Conservation (phyloP, 2,113 vertebrate genomes). For the Rallus limicola region DNA sequence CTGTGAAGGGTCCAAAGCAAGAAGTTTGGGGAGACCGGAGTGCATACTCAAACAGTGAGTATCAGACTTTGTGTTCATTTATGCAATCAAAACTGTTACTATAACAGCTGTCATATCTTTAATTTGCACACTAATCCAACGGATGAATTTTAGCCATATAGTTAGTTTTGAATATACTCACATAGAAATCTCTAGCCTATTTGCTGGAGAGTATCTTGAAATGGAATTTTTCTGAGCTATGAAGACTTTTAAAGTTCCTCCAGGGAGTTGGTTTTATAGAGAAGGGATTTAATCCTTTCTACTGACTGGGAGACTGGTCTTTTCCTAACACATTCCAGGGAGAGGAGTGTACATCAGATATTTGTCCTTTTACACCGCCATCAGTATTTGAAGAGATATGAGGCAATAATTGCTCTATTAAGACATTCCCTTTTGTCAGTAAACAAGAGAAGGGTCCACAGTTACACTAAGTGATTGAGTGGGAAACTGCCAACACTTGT, state of each 20-base stretch:
- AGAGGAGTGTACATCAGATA: neutral
- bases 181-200: neutral
- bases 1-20: neutral
- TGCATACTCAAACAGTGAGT: neutral
- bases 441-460: neutral
- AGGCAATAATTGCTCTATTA: neutral
- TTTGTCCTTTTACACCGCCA: neutral
- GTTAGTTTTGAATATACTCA: neutral
- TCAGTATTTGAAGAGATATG: neutral
- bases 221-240: neutral
- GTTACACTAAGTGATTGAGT: neutral
- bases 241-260: neutral
- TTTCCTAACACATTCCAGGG: neutral
- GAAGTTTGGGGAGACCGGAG: neutral
- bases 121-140: neutral
- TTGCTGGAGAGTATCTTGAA: neutral
- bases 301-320: neutral
- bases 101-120: neutral
- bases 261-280: neutral
- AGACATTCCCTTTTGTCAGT: neutral
- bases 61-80: neutral
- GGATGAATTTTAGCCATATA: neutral
- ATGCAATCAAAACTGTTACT: neutral
- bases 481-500: neutral
- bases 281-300: neutral